A percentile compares a stretch with the other conserved stretches of the same genome.
These are phyloP conservation scores for Regulus satrapa DNA, from an alignment of 2,113 vertebrate genomes.

Conservation along the genomic window DNA sequence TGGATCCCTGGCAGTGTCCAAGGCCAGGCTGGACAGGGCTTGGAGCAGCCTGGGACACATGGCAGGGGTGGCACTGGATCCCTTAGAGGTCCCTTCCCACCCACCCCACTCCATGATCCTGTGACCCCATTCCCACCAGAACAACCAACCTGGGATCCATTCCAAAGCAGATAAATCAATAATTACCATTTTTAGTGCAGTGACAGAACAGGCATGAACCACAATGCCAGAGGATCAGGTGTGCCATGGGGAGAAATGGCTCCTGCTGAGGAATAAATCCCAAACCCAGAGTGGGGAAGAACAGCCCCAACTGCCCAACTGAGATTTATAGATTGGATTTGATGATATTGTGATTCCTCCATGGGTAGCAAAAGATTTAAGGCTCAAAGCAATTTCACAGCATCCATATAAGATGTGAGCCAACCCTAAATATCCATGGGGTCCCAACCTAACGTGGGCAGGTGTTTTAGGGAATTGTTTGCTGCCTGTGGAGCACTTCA, in stretches of 20 bases:
- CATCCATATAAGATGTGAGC: background rate
- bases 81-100: background rate
- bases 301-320: background rate
- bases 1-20: background rate
- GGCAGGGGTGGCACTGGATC: background rate
- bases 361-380: background rate
- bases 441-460: background rate
- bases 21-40: background rate
- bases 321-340: background rate
- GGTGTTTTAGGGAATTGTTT: background rate
- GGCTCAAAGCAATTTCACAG: background rate
- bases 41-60: background rate
- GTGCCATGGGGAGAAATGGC: background rate
- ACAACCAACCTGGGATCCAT: background rate
- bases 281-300: background rate
- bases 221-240: background rate
- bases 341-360: background rate
- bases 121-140: background rate
- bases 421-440: background rate
- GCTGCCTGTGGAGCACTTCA: background rate
- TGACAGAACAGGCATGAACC: background rate
- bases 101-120: background rate
- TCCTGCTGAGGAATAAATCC: background rate
- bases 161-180: background rate
- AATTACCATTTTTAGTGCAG: background rate